A percentile compares a stretch with the other conserved stretches of the same genome.
phyloP scores from a whole-genome alignment of 30 jellyfish, hydroid and myxozoan species.

The Sanderia malayensis region DNA sequence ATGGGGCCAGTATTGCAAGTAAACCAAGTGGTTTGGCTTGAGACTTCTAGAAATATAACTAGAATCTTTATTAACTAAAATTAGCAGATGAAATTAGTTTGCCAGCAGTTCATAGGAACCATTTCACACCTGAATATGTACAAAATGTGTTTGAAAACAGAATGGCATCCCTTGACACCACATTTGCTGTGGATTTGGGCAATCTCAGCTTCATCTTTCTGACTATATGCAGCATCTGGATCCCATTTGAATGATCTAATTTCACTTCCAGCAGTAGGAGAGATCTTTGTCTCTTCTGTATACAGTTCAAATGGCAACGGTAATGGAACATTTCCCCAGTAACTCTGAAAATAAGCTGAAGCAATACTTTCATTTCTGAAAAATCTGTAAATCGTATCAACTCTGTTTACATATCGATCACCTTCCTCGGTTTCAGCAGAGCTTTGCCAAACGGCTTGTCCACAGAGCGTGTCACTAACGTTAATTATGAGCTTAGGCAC shows the following conservation, averaged over 20 bases:
- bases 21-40: too few relatives aligned
- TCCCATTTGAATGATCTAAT: slow-evolving; percentile 93
- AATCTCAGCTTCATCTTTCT: slow-evolving; percentile 37
- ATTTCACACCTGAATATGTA: slow-evolving; percentile 76
- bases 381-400: slow-evolving; percentile 90
- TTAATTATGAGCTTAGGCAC: slow-evolving; percentile 80
- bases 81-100: too few relatives aligned
- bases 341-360: slow-evolving; percentile 64
- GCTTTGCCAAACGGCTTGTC: slow-evolving; percentile 99
- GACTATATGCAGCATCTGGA: slow-evolving; percentile 57
- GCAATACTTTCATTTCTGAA: slow-evolving; percentile 79
- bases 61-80: too few relatives aligned
- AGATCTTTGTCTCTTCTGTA: slow-evolving; percentile 75
- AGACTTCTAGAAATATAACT: too few relatives aligned
- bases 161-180: slow-evolving; percentile 74
- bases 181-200: slow-evolving; percentile 37
- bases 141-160: slow-evolving; percentile 81
- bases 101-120: slow-evolving; percentile 1
- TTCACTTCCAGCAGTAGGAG: slow-evolving; percentile 95
- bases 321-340: slow-evolving; percentile 74
- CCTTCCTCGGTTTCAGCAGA: slow-evolving; percentile 98
- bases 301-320: slow-evolving; percentile 79
- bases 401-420: slow-evolving; percentile 93
- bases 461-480: slow-evolving; percentile 91
- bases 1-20: too few relatives aligned